These are phyloP conservation scores for Trichonephila clavipes DNA, from an alignment of 1,140 invertebrate genomes.

Conservation along the genomic window DNA sequence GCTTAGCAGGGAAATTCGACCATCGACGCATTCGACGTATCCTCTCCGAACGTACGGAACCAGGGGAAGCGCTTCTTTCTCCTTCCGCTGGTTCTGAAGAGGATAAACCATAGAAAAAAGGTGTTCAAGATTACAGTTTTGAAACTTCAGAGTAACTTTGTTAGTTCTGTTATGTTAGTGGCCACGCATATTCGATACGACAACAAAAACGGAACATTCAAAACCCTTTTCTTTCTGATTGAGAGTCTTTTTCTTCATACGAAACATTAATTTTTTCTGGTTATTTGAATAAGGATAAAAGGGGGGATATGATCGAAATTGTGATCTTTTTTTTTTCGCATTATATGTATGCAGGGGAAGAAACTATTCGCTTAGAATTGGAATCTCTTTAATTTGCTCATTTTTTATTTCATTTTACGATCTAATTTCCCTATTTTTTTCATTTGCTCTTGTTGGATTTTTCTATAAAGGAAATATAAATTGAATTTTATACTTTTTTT, in stretches of 20 bases:
- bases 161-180: background rate
- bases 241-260: background rate
- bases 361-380: background rate
- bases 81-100: no score
- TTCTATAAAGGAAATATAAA: no score
- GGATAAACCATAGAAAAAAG: background rate
- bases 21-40: no score
- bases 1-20: no score
- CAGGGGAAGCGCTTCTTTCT: no score
- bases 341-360: background rate
- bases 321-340: background rate
- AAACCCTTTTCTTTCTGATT: background rate
- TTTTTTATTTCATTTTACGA: background rate
- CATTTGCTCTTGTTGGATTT: no score
- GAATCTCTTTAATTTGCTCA: background rate
- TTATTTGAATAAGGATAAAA: background rate
- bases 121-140: background rate
- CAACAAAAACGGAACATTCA: background rate
- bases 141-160: background rate
- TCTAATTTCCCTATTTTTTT: background rate
- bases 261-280: conserved; percentile 6
- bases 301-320: background rate
- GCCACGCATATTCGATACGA: background rate
- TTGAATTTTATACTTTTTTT: no score
- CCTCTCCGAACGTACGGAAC: no score